These are phyloP conservation scores for Metellina segmentata DNA, from an alignment of 2,888 invertebrate genomes.

Conservation along the genomic window DNA sequence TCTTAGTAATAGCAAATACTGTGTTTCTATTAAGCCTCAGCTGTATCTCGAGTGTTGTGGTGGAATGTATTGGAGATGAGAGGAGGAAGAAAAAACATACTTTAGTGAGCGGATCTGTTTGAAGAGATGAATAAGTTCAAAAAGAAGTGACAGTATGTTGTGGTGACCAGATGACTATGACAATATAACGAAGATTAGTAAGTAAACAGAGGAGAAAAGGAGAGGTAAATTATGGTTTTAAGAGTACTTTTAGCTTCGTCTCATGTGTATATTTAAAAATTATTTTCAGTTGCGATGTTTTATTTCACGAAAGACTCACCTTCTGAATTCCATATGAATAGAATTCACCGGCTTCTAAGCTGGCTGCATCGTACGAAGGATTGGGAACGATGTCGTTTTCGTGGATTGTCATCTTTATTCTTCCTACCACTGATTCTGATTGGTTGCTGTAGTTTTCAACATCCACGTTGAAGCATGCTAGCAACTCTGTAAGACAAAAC, in stretches of 20 bases:
- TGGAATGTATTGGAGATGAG: too few species aligned
- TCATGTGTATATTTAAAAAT: background rate
- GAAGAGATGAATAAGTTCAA: too few species aligned
- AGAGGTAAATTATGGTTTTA: too few species aligned
- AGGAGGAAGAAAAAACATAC: too few species aligned
- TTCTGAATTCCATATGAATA: conserved; percentile 70
- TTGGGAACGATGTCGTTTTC: conserved; percentile 69
- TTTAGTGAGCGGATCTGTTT: too few species aligned
- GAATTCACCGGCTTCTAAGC: conserved; percentile 55
- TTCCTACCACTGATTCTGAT: conserved; percentile 35
- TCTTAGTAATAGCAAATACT: too few species aligned
- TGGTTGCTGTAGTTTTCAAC: conserved; percentile 58
- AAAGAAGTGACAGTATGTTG: too few species aligned
- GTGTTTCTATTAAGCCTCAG: too few species aligned
- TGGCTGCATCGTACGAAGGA: conserved; percentile 67
- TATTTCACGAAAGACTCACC: conserved; percentile 4
- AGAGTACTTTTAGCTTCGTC: background rate
- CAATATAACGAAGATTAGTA: too few species aligned
- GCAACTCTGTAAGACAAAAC: conserved; percentile 38
- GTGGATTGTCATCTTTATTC: conserved; percentile 59
- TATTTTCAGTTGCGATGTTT: background rate
- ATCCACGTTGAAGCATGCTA: conserved; percentile 64
- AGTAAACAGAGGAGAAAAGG: too few species aligned
- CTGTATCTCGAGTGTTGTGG: too few species aligned
- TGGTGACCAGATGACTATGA: too few species aligned